phyloP scores from a whole-genome alignment of 2,888 invertebrate species.

The Drosophila falleni region DNA sequence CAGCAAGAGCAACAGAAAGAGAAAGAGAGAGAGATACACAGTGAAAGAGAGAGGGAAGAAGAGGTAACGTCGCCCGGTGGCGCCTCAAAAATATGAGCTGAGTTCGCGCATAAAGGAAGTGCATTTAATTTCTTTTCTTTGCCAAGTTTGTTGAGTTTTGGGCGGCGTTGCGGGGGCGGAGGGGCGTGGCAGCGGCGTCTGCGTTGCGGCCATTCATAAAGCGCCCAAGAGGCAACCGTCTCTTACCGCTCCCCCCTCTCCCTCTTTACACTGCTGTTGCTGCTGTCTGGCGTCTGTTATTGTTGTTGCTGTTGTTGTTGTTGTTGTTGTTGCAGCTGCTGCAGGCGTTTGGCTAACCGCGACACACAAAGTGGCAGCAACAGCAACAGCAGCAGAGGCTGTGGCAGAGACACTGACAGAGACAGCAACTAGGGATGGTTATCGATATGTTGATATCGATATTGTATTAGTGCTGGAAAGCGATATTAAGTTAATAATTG shows the following conservation, averaged over 20 bases:
- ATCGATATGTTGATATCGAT: neutral
- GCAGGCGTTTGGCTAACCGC: slow-evolving; percentile 47
- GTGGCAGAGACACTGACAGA: neutral
- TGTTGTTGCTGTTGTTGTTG: slow-evolving; percentile 14
- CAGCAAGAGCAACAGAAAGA: neutral
- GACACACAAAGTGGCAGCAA: slow-evolving; percentile 33
- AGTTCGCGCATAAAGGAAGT: slow-evolving; percentile 76
- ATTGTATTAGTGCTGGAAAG: no score
- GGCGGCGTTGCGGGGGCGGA: neutral
- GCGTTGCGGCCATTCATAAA: slow-evolving; percentile 68
- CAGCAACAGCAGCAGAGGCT: slow-evolving; percentile 8
- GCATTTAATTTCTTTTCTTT: slow-evolving; percentile 81
- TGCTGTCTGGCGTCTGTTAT: slow-evolving; percentile 18
- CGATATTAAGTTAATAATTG: no score
- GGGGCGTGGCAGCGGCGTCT: slow-evolving; percentile 13
- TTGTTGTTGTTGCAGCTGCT: slow-evolving; percentile 14
- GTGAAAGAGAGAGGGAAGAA: neutral
- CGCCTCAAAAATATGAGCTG: slow-evolving; percentile 69
- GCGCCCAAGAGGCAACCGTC: slow-evolving; percentile 36
- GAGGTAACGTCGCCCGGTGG: neutral
- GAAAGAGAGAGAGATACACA: neutral
- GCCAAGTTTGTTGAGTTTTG: slow-evolving; percentile 31
- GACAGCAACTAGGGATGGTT: neutral
- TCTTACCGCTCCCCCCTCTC: slow-evolving; percentile 12
- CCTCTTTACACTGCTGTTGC: neutral